Percentiles rank a stretch among this genome's conserved stretches.
phyloP scores from a whole-genome alignment of 2,888 invertebrate species.

The Crioceris asparagi region DNA sequence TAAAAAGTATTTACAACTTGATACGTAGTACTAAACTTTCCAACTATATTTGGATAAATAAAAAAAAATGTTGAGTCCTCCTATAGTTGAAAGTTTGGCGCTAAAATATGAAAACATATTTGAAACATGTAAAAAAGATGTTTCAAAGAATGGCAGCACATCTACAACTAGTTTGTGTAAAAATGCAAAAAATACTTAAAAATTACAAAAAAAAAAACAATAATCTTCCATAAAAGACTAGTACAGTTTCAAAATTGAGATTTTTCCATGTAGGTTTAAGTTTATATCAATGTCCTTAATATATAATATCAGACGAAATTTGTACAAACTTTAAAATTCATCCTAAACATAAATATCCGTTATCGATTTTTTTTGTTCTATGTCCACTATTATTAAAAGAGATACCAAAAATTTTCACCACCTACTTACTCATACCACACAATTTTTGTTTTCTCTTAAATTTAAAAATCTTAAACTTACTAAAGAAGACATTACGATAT shows the following conservation, averaged over 20 bases:
- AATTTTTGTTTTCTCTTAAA: slow-evolving; percentile 11
- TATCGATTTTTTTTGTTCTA: too few species aligned
- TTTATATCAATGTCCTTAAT: neutral
- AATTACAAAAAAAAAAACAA: slow-evolving; percentile 19
- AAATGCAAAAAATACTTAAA: slow-evolving; percentile 19
- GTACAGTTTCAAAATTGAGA: slow-evolving; percentile 15
- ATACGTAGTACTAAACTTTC: too few species aligned
- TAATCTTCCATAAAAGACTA: slow-evolving; percentile 24
- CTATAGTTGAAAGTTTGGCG: too few species aligned
- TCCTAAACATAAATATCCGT: too few species aligned
- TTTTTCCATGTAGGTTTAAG: slow-evolving; percentile 1
- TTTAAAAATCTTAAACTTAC: neutral
- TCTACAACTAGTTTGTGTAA: slow-evolving; percentile 18
- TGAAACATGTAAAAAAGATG: too few species aligned
- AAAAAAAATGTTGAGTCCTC: too few species aligned
- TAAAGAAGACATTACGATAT: neutral
- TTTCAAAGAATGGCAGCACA: slow-evolving; percentile 24
- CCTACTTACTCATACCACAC: slow-evolving; percentile 14
- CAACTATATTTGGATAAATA: too few species aligned
- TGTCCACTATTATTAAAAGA: too few species aligned
- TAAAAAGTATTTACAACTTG: too few species aligned
- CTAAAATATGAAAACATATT: too few species aligned
- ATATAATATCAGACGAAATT: slow-evolving; percentile 19
- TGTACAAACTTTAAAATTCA: slow-evolving; percentile 20
- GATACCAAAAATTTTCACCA: too few species aligned